These are phyloP conservation scores for Distichodus sexfasciatus DNA, from an alignment of 2,797 vertebrate species.

Conservation along the genomic window DNA sequence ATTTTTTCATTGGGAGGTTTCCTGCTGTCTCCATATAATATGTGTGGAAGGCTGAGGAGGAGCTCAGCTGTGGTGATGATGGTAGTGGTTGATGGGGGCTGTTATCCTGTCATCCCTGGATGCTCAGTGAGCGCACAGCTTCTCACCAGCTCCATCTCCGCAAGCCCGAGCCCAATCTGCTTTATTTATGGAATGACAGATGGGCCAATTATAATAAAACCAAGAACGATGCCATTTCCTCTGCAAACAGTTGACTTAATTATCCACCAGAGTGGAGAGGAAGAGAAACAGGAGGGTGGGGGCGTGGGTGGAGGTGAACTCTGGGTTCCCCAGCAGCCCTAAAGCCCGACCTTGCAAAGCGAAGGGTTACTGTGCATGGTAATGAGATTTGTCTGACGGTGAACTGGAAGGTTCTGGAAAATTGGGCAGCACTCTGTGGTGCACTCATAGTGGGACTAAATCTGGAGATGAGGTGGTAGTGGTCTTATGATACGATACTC, in stretches of 20 bases:
- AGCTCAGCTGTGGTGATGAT: background rate
- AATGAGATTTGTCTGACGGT: conserved; percentile 47
- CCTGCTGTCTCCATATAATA: background rate
- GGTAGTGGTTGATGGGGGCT: background rate
- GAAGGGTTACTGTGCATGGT: conserved; percentile 54
- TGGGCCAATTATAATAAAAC: conserved; percentile 59
- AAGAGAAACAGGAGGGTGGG: conserved; percentile 9
- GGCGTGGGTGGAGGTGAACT: conserved; percentile 42
- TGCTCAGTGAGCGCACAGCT: conserved; percentile 19
- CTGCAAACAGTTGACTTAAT: conserved; percentile 55
- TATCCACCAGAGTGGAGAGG: conserved; percentile 41
- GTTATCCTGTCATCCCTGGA: conserved; percentile 32
- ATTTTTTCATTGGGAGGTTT: too few relatives aligned
- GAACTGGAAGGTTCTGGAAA: conserved; percentile 5
- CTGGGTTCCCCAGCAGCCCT: conserved; percentile 26
- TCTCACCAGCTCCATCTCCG: conserved; percentile 20
- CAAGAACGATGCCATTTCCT: conserved; percentile 46
- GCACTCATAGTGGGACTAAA: background rate
- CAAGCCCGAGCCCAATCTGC: conserved; percentile 48
- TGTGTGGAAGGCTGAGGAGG: background rate
- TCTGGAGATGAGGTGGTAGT: too few relatives aligned
- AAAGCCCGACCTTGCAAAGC: conserved; percentile 54
- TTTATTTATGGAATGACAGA: conserved; percentile 57
- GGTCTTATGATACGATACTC: too few relatives aligned
- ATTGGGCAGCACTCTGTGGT: background rate